phyloP scores from a whole-genome alignment of 2,113 vertebrate genomes.

The Eudyptes chrysolophus region DNA sequence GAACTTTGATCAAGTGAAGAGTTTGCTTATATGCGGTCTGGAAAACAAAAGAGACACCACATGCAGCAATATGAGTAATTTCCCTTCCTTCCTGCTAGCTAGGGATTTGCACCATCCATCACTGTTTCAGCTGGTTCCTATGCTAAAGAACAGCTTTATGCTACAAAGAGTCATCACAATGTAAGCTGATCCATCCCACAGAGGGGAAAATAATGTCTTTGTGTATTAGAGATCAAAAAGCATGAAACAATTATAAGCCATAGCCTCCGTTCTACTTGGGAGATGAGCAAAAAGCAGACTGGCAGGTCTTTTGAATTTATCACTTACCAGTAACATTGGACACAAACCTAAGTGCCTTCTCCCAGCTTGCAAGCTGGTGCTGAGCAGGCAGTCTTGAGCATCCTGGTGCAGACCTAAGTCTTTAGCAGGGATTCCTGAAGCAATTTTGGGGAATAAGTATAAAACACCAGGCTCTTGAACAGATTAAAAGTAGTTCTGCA shows the following conservation, averaged over 20 bases:
- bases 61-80: background rate
- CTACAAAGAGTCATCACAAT: background rate
- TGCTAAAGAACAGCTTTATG: background rate
- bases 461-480: background rate
- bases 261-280: background rate
- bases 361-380: background rate
- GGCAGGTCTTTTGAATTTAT: background rate
- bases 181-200: background rate
- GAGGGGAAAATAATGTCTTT: background rate
- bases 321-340: background rate
- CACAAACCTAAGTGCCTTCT: background rate
- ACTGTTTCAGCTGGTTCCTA: background rate
- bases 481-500: background rate
- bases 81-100: background rate
- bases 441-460: background rate
- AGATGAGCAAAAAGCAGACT: background rate
- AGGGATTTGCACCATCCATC: background rate
- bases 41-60: background rate
- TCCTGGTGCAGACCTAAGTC: background rate
- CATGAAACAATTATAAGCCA: background rate
- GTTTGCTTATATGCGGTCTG: background rate
- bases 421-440: background rate
- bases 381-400: background rate
- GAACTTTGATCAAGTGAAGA: background rate
- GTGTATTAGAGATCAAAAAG: background rate